Base-by-base conservation (phyloP, 2,113 vertebrate genomes). In the Chascanopsetta lugubris region DNA sequence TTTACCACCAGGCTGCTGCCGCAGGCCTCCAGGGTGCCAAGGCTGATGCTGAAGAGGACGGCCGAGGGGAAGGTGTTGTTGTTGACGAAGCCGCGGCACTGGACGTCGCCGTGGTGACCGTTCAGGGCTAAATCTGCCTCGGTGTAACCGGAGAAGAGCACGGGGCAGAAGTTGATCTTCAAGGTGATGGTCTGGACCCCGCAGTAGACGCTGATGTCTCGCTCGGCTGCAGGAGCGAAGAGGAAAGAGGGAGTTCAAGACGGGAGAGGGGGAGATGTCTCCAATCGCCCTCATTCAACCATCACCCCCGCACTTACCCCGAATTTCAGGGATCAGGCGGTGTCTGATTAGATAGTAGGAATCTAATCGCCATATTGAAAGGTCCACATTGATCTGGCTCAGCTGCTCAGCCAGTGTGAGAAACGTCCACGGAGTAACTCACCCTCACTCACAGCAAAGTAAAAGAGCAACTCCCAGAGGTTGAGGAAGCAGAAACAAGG, bases 111-210 rank as follows among this genome's bases (percentile, higher is more conserved):
- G 34, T 98, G 95, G 78, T 90, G 94, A 75, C 96, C 93, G 21
- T 99, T 99, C 62, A 99, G 78, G 0, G 96, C 95, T 88, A 99
- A 83, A 68, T 99, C 97, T 8, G 93, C 92, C 60, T 95, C 94
- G 1, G 94, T 95, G 88, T 98, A 99, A 74, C 97, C 97, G 0
- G 97, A 98, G 85, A 94, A 99, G 62, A 99, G 94, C 59, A 99
- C 96, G 0, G 97, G 97, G 83, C 97, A 99, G 89, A 98, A 98
- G 92, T 99, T 98, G 90, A 99, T 96, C 93, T 98, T 99, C 90
- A 99, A 90, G 2, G 96, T 97, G 77, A 99, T 96, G 78, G 97
- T 92, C 85, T 99, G 97, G 40, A 98, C 95, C 30, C 97, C 97
- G 66, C 97, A 99, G 89, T 96, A 98, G 71, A 99, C 94, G 62